Percentiles rank a stretch among this genome's conserved stretches.
Evolutionary conservation across 2,113 vertebrate genomes (phyloP).

Genomic region (Nycticorax nycticorax): DNA sequence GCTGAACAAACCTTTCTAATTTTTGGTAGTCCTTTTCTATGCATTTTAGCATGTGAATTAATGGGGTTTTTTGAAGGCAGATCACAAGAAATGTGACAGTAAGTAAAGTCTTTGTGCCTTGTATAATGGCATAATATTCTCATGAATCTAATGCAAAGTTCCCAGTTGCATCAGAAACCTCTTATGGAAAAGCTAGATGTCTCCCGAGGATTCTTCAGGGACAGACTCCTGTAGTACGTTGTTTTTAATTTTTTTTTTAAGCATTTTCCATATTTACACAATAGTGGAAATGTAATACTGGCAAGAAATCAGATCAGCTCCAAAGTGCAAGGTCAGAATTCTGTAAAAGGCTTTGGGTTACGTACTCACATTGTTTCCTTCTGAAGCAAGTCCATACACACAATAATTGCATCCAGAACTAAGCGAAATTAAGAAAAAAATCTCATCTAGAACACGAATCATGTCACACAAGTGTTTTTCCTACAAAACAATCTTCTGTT

Average conservation of each 20-base stretch:
- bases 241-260: neutral
- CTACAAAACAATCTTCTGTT: neutral
- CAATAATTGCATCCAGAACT: slow-evolving; percentile 95
- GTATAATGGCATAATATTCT: neutral
- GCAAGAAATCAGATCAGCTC: neutral
- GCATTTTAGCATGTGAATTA: neutral
- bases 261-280: neutral
- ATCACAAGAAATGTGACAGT: neutral
- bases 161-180: neutral
- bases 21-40: neutral
- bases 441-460: neutral
- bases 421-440: slow-evolving; percentile 61
- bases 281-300: neutral
- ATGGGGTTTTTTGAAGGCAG: neutral
- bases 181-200: neutral
- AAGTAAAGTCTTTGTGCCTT: neutral
- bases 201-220: neutral
- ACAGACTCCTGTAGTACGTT: neutral
- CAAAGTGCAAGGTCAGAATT: neutral
- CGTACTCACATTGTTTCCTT: slow-evolving; percentile 83
- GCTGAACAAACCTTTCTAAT: neutral
- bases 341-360: neutral
- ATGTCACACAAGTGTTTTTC: neutral
- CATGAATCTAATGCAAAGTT: neutral
- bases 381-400: slow-evolving; percentile 94